Base-by-base conservation (phyloP, 1,140 invertebrate genomes). In the Penaeus chinensis region DNA sequence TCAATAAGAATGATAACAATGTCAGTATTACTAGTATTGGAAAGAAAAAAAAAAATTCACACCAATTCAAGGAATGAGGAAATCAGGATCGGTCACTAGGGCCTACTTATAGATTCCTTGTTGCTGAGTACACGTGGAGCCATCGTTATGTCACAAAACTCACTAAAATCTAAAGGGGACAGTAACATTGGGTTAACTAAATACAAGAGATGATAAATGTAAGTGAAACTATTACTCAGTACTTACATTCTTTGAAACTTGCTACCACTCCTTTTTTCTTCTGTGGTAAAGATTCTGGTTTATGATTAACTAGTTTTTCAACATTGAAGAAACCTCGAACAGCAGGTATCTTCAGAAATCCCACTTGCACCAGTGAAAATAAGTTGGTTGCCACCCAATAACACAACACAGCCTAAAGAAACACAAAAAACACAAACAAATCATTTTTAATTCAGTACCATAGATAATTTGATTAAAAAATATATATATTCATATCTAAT, bases 321-420 rank as follows among this genome's bases (percentile, higher is more conserved):
- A 99, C 98, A 80, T 96, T 95, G 69, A 98, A 96, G 90, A 94
- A 95, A 32, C 94, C 92, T 91, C 96, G 93, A 3, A 99, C 94
- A 66, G 92, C 91, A 20, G 96, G 95, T 84, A 97, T 94, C 92
- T 94, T 96, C 18, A 99, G 92, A 77, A 98, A 65, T 19, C 94
- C 93, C 27, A 96, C 96, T 95, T 99, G 97, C 0, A 93, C 76
- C 11, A 99, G 91, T 0, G 98, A 98, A 85, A 98, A 95, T n/a
- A 96, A 93, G 92, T 99, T 99, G 83, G 95, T 96, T 47, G 96
- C 95, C 60, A 94, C 93, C 98, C 98, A 99, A 91, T 99, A 99
- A 65, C 95, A 95, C 37, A 98, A 93, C 91, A 99, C 95, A 22
- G 96, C 97, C 95, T 95, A 90, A n/a, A 79, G 65, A 27, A 47